These are phyloP conservation scores for Helicoverpa zea DNA, from an alignment of 1,140 invertebrate species.

Conservation along the genomic window DNA sequence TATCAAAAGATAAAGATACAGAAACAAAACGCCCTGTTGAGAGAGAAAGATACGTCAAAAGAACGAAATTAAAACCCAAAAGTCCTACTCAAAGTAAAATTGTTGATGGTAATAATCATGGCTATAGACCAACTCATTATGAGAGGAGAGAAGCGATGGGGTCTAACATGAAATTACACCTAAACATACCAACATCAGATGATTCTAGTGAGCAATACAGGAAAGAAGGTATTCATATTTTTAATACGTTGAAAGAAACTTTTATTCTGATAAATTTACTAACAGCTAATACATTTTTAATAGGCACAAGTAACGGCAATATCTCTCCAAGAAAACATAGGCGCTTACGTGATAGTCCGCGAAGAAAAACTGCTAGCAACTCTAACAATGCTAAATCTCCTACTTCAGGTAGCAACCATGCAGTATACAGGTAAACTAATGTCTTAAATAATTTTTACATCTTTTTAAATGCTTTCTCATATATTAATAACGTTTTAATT, in stretches of 20 bases:
- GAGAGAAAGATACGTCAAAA: conserved; percentile 84
- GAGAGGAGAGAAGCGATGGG: conserved; percentile 77
- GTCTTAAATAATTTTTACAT: not conserved
- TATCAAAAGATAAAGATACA: conserved; percentile 82
- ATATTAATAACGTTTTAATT: conserved; percentile 13
- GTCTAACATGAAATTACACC: conserved; percentile 83
- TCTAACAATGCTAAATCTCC: conserved; percentile 83
- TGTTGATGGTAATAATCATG: conserved; percentile 67
- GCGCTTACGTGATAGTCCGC: conserved; percentile 89
- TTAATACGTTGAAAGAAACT: conserved; percentile 1
- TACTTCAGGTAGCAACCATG: conserved; percentile 75
- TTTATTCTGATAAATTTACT: conserved; percentile 19
- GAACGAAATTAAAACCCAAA: conserved; percentile 87
- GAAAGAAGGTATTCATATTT: conserved; percentile 75
- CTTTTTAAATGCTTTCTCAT: too few species aligned
- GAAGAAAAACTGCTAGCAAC: conserved; percentile 88
- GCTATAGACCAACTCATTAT: conserved; percentile 71
- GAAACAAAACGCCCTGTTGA: conserved; percentile 81
- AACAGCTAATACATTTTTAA: conserved; percentile 48
- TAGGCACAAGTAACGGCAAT: conserved; percentile 79
- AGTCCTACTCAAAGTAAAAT: conserved; percentile 87
- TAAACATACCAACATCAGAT: conserved; percentile 89
- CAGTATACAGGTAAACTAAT: conserved; percentile 68
- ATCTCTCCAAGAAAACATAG: conserved; percentile 88
- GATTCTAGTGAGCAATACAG: conserved; percentile 89